Base-by-base conservation (phyloP, 2,797 vertebrate species). In the Botia almorhae region DNA sequence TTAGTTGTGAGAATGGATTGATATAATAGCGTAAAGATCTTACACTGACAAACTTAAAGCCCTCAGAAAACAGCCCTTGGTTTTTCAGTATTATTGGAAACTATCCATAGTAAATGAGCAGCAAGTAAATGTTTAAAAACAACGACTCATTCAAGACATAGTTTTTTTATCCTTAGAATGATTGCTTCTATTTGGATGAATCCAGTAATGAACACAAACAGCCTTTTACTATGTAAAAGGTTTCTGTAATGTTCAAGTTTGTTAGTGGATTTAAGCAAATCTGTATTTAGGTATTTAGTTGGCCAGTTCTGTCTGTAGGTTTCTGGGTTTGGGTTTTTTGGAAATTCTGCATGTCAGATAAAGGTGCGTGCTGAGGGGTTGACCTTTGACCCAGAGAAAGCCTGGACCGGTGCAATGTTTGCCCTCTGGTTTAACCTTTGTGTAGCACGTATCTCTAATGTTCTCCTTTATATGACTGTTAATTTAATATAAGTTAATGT, bases 391-490 rank as follows among this genome's bases (percentile, higher is more conserved):
- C 65, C 46, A 21, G 50, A 71, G 71, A 60, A 71, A 61, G 55
- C 60, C 71, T 58, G 58, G 65, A 83, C 77, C 68, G 68, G 72
- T 80, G 77, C 71, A 56, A 60, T 46, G 68, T 76, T 73, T 56
- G 56, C 76, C 76, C 81, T 80, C 63, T 70, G 68, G 82, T 79
- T 80, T 67, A 80, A 76, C 71, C 69, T 60, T 84, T 74, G 84
- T 88, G 90, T 90, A 91, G 88, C 87, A 88, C 82, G 82, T 85
- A 81, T 82, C 82, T 80, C 48, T 68, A 77, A 84, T 84, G 84
- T 83, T 80, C 83, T 86, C 82, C 76, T 87, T 88, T 78, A 87
- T 73, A 89, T 16, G 85, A 91, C 87, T 87, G 89, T 90, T 90
- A 87, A 84, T 83, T 80, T 85, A 74, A 82, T 73, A 72, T 81